A percentile compares a stretch with the other conserved stretches of the same genome.
phyloP scores from a whole-genome alignment of 2,888 invertebrate genomes.

The Balanococcus diminutus region DNA sequence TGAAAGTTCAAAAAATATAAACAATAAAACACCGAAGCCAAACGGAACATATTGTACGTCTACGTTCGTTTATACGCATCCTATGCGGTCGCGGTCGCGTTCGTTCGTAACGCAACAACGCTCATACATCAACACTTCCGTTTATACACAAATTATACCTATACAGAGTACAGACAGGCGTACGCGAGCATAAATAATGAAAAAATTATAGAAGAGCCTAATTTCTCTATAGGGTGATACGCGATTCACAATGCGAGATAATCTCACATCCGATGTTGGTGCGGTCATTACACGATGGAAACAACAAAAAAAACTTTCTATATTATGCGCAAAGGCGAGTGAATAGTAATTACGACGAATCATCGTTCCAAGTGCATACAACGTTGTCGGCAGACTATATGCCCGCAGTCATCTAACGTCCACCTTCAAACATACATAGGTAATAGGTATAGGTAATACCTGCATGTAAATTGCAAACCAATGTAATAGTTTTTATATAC shows the following conservation, averaged over 20 bases:
- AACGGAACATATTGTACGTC: background rate
- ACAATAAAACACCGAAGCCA: background rate
- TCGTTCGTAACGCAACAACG: conserved; percentile 1
- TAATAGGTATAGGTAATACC: background rate
- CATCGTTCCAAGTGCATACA: background rate
- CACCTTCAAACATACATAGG: background rate
- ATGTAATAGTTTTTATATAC: too few relatives aligned
- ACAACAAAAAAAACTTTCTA: conserved; percentile 26
- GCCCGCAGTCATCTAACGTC: background rate
- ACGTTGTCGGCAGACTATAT: background rate
- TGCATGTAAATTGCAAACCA: too few relatives aligned
- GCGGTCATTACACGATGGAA: conserved; percentile 22
- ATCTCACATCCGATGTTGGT: conserved; percentile 18
- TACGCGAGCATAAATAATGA: conserved; percentile 31
- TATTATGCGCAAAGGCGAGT: conserved; percentile 17
- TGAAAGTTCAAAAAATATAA: background rate
- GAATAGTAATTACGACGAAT: conserved; percentile 19
- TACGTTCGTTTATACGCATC: background rate
- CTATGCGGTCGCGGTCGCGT: background rate
- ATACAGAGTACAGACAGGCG: background rate
- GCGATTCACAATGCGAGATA: conserved; percentile 30
- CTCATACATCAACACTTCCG: conserved; percentile 9
- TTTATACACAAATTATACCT: conserved; percentile 11
- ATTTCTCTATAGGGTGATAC: conserved; percentile 23
- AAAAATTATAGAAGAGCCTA: conserved; percentile 27